phyloP scores from a whole-genome alignment of 2,888 invertebrate species.

The Mystacides longicornis region DNA sequence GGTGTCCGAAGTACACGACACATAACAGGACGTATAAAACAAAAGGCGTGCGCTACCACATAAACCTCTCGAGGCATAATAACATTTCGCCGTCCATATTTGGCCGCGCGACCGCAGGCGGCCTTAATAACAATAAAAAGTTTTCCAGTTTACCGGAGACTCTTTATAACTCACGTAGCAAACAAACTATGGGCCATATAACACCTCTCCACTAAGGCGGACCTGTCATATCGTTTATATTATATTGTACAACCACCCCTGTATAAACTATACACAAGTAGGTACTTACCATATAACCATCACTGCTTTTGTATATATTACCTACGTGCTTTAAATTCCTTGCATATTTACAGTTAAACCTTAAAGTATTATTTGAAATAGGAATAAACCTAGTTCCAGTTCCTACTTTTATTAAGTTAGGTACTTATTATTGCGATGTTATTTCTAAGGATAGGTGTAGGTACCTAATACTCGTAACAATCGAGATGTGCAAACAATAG shows the following conservation, averaged over 20 bases:
- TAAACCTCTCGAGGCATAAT: conserved; percentile 1
- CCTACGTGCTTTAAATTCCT: too few species aligned
- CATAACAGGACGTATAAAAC: too few species aligned
- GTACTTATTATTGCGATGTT: too few species aligned
- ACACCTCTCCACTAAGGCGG: conserved; percentile 10
- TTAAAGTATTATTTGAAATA: too few species aligned
- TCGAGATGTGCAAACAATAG: too few species aligned
- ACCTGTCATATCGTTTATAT: conserved; percentile 13
- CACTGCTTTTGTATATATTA: conserved; percentile 4
- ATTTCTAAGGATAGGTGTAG: too few species aligned
- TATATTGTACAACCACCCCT: neutral
- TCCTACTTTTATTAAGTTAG: too few species aligned
- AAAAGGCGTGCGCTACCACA: neutral
- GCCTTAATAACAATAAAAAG: conserved; percentile 23
- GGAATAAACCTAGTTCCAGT: too few species aligned
- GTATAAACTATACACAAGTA: neutral
- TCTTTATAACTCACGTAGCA: conserved; percentile 24
- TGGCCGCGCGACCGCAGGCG: conserved; percentile 9
- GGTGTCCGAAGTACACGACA: too few species aligned
- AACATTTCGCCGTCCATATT: conserved; percentile 17
- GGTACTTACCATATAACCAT: neutral
- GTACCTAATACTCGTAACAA: too few species aligned
- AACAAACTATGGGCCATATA: conserved; percentile 25
- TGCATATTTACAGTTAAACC: too few species aligned
- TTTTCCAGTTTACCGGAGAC: conserved; percentile 15